Base-by-base conservation (phyloP, 2,797 vertebrate genomes). In the Mus spretus region DNA sequence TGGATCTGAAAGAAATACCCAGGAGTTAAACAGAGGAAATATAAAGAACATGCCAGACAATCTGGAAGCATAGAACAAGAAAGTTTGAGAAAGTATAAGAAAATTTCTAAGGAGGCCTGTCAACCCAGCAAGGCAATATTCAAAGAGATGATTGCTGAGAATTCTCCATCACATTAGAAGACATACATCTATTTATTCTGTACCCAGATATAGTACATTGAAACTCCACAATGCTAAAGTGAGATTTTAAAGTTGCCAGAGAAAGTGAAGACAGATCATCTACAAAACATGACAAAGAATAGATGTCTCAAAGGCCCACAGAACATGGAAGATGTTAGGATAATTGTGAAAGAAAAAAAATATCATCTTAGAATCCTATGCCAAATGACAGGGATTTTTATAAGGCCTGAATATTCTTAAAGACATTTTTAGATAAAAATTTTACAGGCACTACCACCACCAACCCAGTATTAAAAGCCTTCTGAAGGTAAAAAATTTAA, bases 341-440 rank as follows among this genome's bases (percentile, higher is more conserved):
- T 37, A 81, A 47, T 55, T 28, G 12, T 77, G 31, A 1, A 19
- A 87, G 57, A 91, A 17, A 84, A 84, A 92, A 93, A 70, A 59
- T 86, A 57, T 40, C 81, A 85, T 74, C 11, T 82, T 87, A 87
- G 13, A 92, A 93, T 85, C 88, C 61, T 82, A 11, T 34, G 61
- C 12, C 7, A 78, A 55, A 57, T 7, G 59, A 93, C 53, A 83
- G 84, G 44, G 55, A 55, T 34, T 91, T 87, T 65, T 74, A 59
- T 44, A 74, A 53, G 92, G 94, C 82, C 14, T 72, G 24, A 90
- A 61, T n/a, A n/a, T n/a, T n/a, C n/a, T n/a, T 85, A 85, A 59
- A 79, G 70, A 90, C 17, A n/a, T 81, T 93, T 92, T 93, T 57
- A 93, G 81, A 78, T 90, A 80, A 93, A 81, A 92, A 20, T 11